These are phyloP conservation scores for Campoletis raptor DNA, from an alignment of 2,888 invertebrate species.

Conservation along the genomic window DNA sequence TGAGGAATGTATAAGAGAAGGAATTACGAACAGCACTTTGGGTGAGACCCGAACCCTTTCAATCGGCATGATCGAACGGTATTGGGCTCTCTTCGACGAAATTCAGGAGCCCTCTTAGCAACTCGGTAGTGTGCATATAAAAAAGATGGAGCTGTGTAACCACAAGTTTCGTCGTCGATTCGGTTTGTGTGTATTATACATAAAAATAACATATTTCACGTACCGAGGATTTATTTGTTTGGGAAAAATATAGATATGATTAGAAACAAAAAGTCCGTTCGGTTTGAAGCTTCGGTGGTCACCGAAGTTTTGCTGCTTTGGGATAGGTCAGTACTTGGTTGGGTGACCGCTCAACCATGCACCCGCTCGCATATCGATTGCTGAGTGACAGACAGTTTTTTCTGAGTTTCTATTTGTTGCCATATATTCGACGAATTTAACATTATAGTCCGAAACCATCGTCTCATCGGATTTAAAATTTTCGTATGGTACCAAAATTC, in stretches of 20 bases:
- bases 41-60: slow-evolving; percentile 36
- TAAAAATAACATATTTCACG: not conserved
- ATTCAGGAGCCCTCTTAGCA: slow-evolving; percentile 4
- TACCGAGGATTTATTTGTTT: not conserved
- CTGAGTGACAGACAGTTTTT: too few relatives aligned
- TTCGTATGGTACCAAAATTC: not conserved
- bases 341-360: not conserved
- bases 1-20: slow-evolving; percentile 11
- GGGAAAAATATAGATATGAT: not conserved
- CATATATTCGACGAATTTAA: not conserved
- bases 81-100: slow-evolving; percentile 2
- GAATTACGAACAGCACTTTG: slow-evolving; percentile 32
- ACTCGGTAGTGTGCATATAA: not conserved
- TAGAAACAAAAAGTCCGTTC: too few relatives aligned
- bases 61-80: slow-evolving; percentile 35
- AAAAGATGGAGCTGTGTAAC: slow-evolving; percentile 2
- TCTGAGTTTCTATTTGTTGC: not conserved
- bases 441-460: not conserved
- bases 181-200: not conserved
- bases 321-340: too few relatives aligned
- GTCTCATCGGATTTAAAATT: not conserved
- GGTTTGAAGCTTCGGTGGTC: too few relatives aligned
- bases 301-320: too few relatives aligned
- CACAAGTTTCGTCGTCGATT: not conserved
- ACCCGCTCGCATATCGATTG: too few relatives aligned